Evolutionary conservation across 2,113 vertebrate genomes (phyloP).

Genomic region (Passerina amoena): DNA sequence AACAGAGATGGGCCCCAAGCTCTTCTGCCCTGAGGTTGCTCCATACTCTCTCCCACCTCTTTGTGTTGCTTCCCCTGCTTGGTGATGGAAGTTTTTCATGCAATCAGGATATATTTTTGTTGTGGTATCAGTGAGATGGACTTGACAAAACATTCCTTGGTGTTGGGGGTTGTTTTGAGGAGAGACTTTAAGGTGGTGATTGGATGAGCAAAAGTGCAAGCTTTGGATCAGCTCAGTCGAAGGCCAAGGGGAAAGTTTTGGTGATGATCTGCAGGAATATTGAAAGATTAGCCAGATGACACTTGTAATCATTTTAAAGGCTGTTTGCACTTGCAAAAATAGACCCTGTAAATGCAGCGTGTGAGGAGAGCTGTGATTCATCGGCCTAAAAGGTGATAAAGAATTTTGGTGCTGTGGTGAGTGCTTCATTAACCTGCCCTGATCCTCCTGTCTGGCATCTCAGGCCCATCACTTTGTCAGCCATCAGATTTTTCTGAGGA

Average conservation of each 20-base stretch:
- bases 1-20: background rate
- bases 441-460: background rate
- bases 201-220: background rate
- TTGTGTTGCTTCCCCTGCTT: background rate
- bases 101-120: accelerated
- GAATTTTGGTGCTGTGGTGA: background rate
- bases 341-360: background rate
- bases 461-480: background rate
- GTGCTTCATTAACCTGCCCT: background rate
- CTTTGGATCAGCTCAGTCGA: background rate
- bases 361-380: background rate
- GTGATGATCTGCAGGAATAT: background rate
- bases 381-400: background rate
- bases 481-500: background rate
- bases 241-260: background rate
- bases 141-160: accelerated
- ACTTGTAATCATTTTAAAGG: background rate
- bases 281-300: background rate
- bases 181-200: background rate
- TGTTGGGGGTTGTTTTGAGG: accelerated
- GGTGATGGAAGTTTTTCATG: no score
- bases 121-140: background rate
- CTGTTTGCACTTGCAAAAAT: background rate
- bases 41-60: background rate
- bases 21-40: background rate